A percentile compares a stretch with the other conserved stretches of the same genome.
Conservation (phyloP, 2,797 vertebrate genomes). For the Furcifer pardalis region DNA sequence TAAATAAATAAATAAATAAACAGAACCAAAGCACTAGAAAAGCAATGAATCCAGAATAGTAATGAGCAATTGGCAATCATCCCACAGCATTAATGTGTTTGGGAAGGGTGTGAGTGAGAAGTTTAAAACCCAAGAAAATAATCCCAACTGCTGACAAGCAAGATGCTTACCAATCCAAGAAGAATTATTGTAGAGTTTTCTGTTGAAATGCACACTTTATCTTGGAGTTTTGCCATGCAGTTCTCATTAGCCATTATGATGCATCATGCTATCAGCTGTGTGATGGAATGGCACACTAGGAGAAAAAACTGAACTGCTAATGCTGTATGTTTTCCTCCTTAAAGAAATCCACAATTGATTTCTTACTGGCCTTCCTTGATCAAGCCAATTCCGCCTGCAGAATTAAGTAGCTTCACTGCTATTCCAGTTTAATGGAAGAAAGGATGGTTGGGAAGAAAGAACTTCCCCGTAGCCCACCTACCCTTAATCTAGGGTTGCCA, state of each 20-base stretch:
- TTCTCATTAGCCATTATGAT: not conserved
- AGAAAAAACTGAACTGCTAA: not conserved
- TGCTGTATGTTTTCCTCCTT: not conserved
- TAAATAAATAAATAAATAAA: no score
- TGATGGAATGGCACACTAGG: not conserved
- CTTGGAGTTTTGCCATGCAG: conserved; percentile 1
- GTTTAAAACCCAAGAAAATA: not conserved
- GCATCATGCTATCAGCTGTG: conserved; percentile 12
- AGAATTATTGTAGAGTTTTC: not conserved
- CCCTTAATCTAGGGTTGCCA: no score
- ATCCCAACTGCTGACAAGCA: not conserved
- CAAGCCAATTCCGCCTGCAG: not conserved
- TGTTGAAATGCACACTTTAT: not conserved
- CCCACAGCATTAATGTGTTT: not conserved
- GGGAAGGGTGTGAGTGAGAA: not conserved
- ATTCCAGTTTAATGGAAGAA: not conserved
- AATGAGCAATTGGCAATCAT: not conserved
- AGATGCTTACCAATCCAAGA: not conserved
- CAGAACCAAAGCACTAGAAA: not conserved
- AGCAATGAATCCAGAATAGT: not conserved
- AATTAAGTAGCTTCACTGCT: not conserved
- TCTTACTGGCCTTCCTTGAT: not conserved
- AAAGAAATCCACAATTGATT: not conserved
- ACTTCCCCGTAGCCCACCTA: not conserved
- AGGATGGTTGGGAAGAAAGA: not conserved